Conservation (phyloP, 2,113 vertebrate species). For the Oceanites oceanicus region DNA sequence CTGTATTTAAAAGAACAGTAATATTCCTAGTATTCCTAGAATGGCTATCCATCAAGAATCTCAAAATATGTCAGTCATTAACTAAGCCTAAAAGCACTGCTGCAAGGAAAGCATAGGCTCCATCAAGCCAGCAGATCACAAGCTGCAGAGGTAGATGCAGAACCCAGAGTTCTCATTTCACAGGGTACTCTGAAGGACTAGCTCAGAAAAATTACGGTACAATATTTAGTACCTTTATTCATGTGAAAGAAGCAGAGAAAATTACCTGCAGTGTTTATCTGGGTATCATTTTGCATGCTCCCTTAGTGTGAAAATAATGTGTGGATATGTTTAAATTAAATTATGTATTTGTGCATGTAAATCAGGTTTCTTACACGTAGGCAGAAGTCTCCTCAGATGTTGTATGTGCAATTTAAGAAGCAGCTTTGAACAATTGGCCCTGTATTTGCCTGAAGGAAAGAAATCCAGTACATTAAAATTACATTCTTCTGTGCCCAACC, state of each 20-base stretch:
- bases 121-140: not conserved
- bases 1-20: not conserved
- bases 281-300: not conserved
- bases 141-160: not conserved
- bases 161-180: not conserved
- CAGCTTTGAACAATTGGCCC: constrained; percentile 35
- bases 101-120: not conserved
- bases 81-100: not conserved
- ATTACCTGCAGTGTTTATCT: not conserved
- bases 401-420: constrained; percentile 20
- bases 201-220: not conserved
- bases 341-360: not conserved
- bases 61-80: not conserved
- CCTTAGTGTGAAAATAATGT: not conserved
- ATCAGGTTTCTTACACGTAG: not conserved
- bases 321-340: constrained; percentile 8
- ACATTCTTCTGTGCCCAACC: constrained; percentile 8
- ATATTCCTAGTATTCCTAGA: not conserved
- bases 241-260: not conserved
- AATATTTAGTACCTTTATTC: not conserved
- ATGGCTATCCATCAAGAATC: not conserved
- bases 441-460: constrained; percentile 31
- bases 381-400: constrained; percentile 26
- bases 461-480: constrained; percentile 10
- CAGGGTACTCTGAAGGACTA: not conserved